Evolutionary conservation across 2,797 vertebrate species (phyloP).

Genomic region (Buphagus erythrorhynchus): DNA sequence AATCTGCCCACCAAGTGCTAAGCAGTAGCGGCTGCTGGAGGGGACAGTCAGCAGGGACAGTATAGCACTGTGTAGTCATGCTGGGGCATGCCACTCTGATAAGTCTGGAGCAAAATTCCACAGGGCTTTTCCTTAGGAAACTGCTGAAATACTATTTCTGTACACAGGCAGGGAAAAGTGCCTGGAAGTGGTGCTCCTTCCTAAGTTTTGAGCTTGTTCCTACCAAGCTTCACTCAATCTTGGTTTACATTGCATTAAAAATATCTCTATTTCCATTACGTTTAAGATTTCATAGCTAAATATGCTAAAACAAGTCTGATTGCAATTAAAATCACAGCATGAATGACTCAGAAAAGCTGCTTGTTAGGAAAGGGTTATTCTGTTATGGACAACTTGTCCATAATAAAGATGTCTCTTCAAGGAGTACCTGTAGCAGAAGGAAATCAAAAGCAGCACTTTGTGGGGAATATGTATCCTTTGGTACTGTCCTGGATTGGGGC

Average conservation of each 20-base stretch:
- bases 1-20: not conserved
- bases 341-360: not conserved
- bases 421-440: not conserved
- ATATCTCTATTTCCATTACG: not conserved
- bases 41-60: not conserved
- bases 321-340: not conserved
- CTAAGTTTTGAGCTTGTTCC: not conserved
- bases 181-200: not conserved
- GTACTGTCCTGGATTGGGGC: not conserved
- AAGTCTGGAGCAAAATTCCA: not conserved
- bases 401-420: not conserved
- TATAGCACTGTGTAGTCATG: not conserved
- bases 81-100: not conserved
- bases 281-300: not conserved
- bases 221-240: not conserved
- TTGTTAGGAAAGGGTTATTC: not conserved
- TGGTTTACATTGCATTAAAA: not conserved
- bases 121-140: not conserved
- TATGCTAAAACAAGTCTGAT: not conserved
- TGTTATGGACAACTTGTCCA: not conserved
- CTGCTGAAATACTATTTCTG: not conserved
- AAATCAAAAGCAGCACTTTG: not conserved
- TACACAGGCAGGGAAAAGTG: not conserved
- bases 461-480: not conserved
- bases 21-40: not conserved